Conservation (phyloP, 2,888 invertebrate genomes). For the Trichogramma dendrolimi region DNA sequence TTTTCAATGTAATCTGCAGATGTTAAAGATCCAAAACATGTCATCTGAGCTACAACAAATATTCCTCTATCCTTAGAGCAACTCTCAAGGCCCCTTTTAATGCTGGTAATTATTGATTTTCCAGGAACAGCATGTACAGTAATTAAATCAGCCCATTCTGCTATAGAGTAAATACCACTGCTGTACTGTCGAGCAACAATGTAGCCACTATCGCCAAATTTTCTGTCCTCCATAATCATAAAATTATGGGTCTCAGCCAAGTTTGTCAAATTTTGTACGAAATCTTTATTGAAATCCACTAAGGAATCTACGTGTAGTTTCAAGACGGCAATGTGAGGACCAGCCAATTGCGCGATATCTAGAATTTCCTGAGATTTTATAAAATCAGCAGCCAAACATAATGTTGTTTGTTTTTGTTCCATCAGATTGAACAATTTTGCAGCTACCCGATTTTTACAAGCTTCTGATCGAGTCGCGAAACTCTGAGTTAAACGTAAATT, state of each 20-base stretch:
- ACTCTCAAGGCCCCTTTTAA: slow-evolving; percentile 51
- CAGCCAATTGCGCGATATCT: slow-evolving; percentile 69
- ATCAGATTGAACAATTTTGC: slow-evolving; percentile 72
- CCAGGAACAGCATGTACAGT: slow-evolving; percentile 90
- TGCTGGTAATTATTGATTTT: slow-evolving; percentile 58
- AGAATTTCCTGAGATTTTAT: slow-evolving; percentile 67
- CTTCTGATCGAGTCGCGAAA: slow-evolving; percentile 60
- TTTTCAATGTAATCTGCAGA: slow-evolving; percentile 63
- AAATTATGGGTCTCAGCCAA: slow-evolving; percentile 80
- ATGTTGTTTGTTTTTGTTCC: slow-evolving; percentile 78
- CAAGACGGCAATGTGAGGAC: slow-evolving; percentile 79
- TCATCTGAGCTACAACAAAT: slow-evolving; percentile 85
- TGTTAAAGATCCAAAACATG: slow-evolving; percentile 65
- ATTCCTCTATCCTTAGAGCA: slow-evolving; percentile 60
- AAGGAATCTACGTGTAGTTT: slow-evolving; percentile 90
- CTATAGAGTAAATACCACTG: slow-evolving; percentile 71
- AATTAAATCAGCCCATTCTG: slow-evolving; percentile 86
- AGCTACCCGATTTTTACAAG: slow-evolving; percentile 61
- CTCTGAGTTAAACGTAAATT: slow-evolving; percentile 5
- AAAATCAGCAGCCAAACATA: slow-evolving; percentile 88
- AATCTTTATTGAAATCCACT: slow-evolving; percentile 69
- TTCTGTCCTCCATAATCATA: slow-evolving; percentile 91
- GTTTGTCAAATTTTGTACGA: slow-evolving; percentile 60
- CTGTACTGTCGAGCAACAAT: slow-evolving; percentile 80
- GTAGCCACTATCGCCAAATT: slow-evolving; percentile 94